Conservation (phyloP, 2,113 vertebrate genomes). For the Balaeniceps rex region DNA sequence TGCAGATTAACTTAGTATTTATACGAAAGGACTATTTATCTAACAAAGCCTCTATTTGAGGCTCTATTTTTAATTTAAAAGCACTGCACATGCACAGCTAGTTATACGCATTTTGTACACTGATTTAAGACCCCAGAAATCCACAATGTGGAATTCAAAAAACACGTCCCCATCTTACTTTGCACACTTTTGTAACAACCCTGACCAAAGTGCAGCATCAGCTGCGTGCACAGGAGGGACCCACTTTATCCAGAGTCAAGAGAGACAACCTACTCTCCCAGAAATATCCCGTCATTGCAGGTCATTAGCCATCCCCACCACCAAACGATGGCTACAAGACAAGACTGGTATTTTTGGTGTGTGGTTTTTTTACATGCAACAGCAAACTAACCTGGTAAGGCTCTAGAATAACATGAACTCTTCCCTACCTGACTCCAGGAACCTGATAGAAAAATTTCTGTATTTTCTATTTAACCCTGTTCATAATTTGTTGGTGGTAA, state of each 20-base stretch:
- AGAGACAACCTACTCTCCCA: not conserved
- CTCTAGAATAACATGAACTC: not conserved
- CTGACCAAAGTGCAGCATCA: not conserved
- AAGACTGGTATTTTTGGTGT: not conserved
- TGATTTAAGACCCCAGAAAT: not conserved
- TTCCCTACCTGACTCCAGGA: not conserved
- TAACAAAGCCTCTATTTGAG: not conserved
- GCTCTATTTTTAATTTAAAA: not conserved
- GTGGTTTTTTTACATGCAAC: not conserved
- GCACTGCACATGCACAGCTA: not conserved
- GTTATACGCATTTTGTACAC: not conserved
- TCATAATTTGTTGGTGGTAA: not conserved
- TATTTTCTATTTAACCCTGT: not conserved
- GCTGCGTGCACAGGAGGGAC: not conserved
- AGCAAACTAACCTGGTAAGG: not conserved
- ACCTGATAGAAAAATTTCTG: accelerated
- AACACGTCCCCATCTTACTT: not conserved
- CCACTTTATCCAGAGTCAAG: not conserved
- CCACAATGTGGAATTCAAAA: not conserved
- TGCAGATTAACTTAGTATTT: not conserved
- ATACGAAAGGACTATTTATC: not conserved
- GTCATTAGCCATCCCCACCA: not conserved
- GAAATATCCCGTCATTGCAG: not conserved
- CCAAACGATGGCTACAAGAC: not conserved
- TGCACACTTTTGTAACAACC: not conserved